Conservation (phyloP, 2,113 vertebrate species). For the Pollimyrus isidori region DNA sequence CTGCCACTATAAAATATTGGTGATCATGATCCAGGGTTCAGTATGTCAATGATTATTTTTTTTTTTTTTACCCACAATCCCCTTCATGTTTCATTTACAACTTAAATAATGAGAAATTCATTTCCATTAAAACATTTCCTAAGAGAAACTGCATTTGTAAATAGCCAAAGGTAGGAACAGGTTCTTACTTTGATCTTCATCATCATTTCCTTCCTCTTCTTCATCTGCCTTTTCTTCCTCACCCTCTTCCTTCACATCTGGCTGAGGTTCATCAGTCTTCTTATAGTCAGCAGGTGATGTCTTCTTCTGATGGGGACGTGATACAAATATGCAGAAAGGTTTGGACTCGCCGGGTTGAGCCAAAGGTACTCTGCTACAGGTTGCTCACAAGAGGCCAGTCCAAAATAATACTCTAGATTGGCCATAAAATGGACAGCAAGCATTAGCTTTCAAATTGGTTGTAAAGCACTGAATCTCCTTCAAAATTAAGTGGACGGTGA, state of each 20-base stretch:
- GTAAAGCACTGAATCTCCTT: not conserved
- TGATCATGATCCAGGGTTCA: not conserved
- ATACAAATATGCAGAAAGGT: not conserved
- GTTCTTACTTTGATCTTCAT: conserved; percentile 63
- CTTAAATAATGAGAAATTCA: no score
- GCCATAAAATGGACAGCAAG: not conserved
- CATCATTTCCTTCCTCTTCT: conserved; percentile 39
- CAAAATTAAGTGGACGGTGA: not conserved
- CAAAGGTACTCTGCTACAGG: no score
- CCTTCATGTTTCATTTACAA: not conserved
- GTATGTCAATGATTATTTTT: not conserved
- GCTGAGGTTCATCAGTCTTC: conserved; percentile 91
- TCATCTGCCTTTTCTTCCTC: conserved; percentile 61
- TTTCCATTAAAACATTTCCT: not conserved
- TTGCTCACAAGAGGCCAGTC: not conserved
- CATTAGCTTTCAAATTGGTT: not conserved
- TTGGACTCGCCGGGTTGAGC: not conserved
- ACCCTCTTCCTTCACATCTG: conserved; percentile 82
- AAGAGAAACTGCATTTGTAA: not conserved
- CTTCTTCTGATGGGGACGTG: conserved; percentile 68
- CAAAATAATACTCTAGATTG: not conserved
- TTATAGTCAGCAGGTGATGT: conserved; percentile 76
- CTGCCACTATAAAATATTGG: not conserved
- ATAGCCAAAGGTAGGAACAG: not conserved
- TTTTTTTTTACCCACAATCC: not conserved